These are phyloP conservation scores for Oxyura jamaicensis DNA, from an alignment of 2,113 vertebrate species.

Conservation along the genomic window DNA sequence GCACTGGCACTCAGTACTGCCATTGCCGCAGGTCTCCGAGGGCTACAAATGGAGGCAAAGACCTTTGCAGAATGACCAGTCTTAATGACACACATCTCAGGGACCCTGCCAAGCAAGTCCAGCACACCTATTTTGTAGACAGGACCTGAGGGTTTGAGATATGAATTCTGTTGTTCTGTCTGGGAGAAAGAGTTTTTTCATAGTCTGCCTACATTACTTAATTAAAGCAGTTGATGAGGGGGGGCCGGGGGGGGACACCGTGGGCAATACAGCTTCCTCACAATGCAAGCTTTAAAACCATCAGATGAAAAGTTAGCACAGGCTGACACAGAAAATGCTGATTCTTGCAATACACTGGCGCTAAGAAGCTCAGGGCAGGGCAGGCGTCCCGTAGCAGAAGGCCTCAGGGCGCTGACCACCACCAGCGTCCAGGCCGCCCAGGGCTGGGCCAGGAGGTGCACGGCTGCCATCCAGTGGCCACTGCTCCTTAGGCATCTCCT, in stretches of 20 bases:
- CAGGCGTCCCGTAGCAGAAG: fast-evolving
- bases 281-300: background rate
- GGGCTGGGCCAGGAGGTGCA: fast-evolving
- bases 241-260: no score
- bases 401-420: fast-evolving
- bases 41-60: background rate
- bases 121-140: background rate
- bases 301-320: background rate
- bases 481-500: background rate
- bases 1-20: background rate
- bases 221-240: background rate
- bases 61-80: background rate
- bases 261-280: background rate
- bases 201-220: background rate
- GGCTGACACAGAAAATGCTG: fast-evolving
- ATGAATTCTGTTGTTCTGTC: background rate
- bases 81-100: background rate
- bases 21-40: background rate
- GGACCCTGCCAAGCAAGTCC: background rate
- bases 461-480: background rate
- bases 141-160: background rate
- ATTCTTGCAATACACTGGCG: background rate
- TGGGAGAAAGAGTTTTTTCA: background rate
- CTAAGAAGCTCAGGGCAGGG: fast-evolving
- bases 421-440: fast-evolving